Base-by-base conservation (phyloP, 2,113 vertebrate species). In the Calidris pugnax region DNA sequence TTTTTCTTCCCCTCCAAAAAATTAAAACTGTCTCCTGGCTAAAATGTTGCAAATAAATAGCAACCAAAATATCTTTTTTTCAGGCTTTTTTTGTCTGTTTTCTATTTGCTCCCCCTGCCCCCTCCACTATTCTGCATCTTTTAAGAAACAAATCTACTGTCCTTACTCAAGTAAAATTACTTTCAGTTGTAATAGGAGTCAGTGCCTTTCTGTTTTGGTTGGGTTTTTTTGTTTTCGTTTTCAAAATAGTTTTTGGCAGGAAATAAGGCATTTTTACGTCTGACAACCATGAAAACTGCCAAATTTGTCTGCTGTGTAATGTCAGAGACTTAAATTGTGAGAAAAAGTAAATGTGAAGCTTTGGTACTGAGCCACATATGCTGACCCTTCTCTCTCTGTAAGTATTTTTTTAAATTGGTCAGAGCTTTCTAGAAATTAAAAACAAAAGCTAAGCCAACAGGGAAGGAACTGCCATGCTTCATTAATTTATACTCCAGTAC, bases 391-490 rank as follows among this genome's bases (percentile, higher is more conserved):
- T 88, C 73, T 72, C n/a, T 39, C 56, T 92, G 27, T 87, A 83
- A 79, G 68, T 91, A 60, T 91, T 89, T 89, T 89, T 37, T 78
- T 89, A 74, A 83, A 37, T 56, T 76, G 71, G 39, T 87, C 60
- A 90, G 73, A 87, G 89, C 67, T 91, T 93, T 97, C 57, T 71
- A 69, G 93, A 94, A 94, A 92, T 56, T 18, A 81, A 96, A 97
- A 97, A 77, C 75, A 87, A 71, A 92, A 89, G 51, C 28, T 71
- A 85, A 66, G 67, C 93, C 91, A 94, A 23, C 7, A 45, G 51
- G 15, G 53, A 26, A 95, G 45, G 85, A 88, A 23, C 43, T 85
- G 30, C 39, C 93, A 3, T 43, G 67, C 39, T 39, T 92, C 63
- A 37, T 27, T 76, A 50, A 77, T 74, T 80, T 48, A 5, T 57